Percentiles rank a stretch among this genome's conserved stretches.
These are phyloP conservation scores for Heliopora coerulea DNA, from an alignment of 92 coral and sea anemone species.

Conservation along the genomic window DNA sequence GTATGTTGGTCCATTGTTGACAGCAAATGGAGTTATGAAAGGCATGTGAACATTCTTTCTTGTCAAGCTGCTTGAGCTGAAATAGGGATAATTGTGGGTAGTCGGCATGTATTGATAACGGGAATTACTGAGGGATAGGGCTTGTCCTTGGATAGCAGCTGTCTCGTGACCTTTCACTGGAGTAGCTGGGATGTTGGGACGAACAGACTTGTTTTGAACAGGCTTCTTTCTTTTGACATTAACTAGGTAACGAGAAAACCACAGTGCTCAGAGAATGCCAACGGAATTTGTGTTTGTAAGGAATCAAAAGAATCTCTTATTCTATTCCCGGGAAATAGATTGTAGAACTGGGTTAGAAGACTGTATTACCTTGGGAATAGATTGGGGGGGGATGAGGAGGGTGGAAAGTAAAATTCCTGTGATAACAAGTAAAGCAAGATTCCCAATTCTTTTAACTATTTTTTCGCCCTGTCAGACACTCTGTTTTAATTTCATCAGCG, in stretches of 20 bases:
- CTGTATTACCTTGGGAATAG: too few species aligned
- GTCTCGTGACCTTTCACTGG: background rate
- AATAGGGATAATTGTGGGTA: background rate
- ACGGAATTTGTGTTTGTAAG: too few species aligned
- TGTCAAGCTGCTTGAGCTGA: background rate
- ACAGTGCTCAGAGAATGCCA: too few species aligned
- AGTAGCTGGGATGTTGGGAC: background rate
- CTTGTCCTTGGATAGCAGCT: background rate
- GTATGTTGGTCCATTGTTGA: conserved; percentile 35
- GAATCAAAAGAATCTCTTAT: too few species aligned
- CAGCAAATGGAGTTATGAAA: conserved; percentile 31
- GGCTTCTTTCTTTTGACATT: conserved; percentile 30
- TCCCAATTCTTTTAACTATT: too few species aligned
- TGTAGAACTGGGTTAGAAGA: too few species aligned
- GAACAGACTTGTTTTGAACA: background rate
- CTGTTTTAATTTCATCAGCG: too few species aligned
- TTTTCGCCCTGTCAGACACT: too few species aligned
- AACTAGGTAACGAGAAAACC: background rate
- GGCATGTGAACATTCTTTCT: conserved; percentile 26
- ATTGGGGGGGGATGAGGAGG: too few species aligned
- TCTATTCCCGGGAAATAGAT: too few species aligned
- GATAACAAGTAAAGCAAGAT: too few species aligned
- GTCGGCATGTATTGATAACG: conserved; percentile 17
- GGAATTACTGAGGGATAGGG: background rate
- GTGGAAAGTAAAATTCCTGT: too few species aligned